phyloP scores from a whole-genome alignment of 2,888 invertebrate species.

The Arge pagana region DNA sequence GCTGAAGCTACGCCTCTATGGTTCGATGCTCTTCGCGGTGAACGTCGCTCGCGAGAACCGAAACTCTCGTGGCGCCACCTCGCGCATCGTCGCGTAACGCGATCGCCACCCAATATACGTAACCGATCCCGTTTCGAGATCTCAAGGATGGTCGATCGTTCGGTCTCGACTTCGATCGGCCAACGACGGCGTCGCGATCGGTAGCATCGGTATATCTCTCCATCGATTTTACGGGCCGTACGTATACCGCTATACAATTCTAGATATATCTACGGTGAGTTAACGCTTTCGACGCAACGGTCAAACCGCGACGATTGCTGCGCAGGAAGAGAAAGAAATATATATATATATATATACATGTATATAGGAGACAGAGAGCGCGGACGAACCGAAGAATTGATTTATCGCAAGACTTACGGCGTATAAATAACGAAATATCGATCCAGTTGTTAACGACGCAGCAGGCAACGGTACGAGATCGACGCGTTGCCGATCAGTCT shows the following conservation, averaged over 20 bases:
- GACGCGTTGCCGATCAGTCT: constrained; percentile 2
- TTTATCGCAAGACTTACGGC: constrained; percentile 5
- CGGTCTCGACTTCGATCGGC: no score
- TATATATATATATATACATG: background rate
- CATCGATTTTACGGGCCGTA: constrained; percentile 9
- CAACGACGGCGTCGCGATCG: constrained; percentile 2
- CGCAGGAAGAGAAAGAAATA: background rate
- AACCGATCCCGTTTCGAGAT: constrained; percentile 18
- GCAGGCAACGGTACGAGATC: no score
- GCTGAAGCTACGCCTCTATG: no score
- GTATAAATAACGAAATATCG: constrained; percentile 19
- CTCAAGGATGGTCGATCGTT: constrained; percentile 10
- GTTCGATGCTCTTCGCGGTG: no score
- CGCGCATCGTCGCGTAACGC: no score
- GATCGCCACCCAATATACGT: no score
- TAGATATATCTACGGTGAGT: constrained; percentile 11
- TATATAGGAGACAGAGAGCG: background rate
- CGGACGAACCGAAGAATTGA: constrained; percentile 9
- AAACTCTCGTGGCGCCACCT: no score
- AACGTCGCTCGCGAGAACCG: no score
- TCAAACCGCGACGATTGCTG: background rate
- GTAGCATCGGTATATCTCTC: constrained; percentile 16
- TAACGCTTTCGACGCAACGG: constrained; percentile 5
- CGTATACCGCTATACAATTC: constrained; percentile 18
- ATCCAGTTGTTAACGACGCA: no score